phyloP scores from a whole-genome alignment of 2,888 invertebrate species.

The Chrysolina americana region DNA sequence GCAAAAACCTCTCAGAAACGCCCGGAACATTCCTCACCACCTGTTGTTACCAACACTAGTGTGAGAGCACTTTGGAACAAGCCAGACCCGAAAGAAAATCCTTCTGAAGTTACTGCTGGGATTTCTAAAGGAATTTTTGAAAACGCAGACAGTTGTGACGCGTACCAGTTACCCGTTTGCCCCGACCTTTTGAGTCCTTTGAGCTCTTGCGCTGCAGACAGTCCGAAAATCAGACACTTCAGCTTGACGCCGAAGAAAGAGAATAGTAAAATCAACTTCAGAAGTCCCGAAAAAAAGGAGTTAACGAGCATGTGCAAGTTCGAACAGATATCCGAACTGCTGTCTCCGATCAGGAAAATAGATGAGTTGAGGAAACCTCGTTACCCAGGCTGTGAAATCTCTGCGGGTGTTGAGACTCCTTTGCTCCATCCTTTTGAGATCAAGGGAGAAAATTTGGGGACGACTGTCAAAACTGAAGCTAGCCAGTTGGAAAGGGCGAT shows the following conservation, averaged over 20 bases:
- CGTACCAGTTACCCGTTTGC: slow-evolving; percentile 23
- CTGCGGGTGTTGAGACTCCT: neutral
- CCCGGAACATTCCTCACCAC: neutral
- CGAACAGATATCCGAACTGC: neutral
- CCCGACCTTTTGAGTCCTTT: slow-evolving; percentile 44
- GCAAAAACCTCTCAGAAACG: neutral
- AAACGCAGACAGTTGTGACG: slow-evolving; percentile 23
- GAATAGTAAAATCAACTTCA: neutral
- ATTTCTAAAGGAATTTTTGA: slow-evolving; percentile 1
- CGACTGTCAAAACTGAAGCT: neutral
- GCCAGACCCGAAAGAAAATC: neutral
- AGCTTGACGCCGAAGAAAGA: neutral
- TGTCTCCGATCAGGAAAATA: neutral
- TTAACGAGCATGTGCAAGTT: neutral
- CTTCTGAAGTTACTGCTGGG: neutral
- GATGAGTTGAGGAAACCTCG: neutral
- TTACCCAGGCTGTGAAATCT: neutral
- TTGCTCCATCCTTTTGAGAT: neutral
- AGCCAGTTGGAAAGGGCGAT: neutral
- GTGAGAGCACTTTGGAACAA: neutral
- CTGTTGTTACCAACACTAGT: neutral
- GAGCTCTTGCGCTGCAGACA: slow-evolving; percentile 28
- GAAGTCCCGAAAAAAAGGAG: neutral
- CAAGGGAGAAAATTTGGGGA: neutral
- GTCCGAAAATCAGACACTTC: slow-evolving; percentile 8